Conservation (phyloP, 1,140 invertebrate species). For the Drosophila busckii region DNA sequence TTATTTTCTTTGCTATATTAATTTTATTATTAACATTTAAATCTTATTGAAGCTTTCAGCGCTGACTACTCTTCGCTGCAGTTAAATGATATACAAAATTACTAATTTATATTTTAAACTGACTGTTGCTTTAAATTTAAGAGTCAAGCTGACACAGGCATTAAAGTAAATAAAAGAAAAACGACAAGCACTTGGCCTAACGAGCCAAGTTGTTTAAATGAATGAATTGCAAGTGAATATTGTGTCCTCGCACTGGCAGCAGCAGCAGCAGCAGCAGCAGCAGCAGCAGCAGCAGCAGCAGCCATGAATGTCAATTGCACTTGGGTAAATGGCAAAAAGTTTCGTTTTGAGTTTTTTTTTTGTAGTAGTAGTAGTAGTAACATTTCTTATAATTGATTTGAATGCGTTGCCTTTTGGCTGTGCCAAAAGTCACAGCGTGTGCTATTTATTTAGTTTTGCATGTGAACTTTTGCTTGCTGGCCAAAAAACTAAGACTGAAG, state of each 20-base stretch:
- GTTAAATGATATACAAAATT: too few species aligned
- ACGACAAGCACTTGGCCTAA: not conserved
- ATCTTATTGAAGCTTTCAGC: too few species aligned
- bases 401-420: slow-evolving; percentile 12
- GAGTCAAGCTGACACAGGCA: too few species aligned
- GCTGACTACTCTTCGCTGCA: too few species aligned
- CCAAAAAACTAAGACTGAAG: not conserved
- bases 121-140: too few species aligned
- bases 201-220: slow-evolving; percentile 1
- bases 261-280: slow-evolving; percentile 5
- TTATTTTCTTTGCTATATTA: too few species aligned
- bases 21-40: too few species aligned
- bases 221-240: slow-evolving; percentile 5
- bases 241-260: slow-evolving; percentile 27
- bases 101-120: too few species aligned
- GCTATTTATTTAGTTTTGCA: slow-evolving; percentile 1
- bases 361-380: too few species aligned
- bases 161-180: too few species aligned
- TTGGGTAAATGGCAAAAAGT: slow-evolving; percentile 18
- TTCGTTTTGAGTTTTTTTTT: too few species aligned
- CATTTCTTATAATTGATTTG: slow-evolving; percentile 39
- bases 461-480: slow-evolving; percentile 11
- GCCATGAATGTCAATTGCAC: slow-evolving; percentile 4
- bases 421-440: too few species aligned
- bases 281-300: not conserved